Evolutionary conservation across 2,888 invertebrate species (phyloP).

Genomic region (Xylota segnis): DNA sequence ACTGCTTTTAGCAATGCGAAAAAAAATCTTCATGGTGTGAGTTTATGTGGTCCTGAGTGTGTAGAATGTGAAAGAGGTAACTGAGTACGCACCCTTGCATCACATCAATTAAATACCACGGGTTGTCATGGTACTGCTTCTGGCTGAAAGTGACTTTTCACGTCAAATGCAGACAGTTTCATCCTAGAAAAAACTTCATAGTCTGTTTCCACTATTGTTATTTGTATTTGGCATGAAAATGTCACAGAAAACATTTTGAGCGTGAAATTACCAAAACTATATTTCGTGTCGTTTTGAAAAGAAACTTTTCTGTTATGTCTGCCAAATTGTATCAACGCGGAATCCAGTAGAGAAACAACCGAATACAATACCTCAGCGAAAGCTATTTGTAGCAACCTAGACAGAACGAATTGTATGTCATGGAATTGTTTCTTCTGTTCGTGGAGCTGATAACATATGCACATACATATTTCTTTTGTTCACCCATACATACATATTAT

Average conservation of each 20-base stretch:
- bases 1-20: background rate
- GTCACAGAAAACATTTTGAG: constrained; percentile 19
- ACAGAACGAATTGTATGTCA: background rate
- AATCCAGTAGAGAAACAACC: constrained; percentile 23
- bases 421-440: constrained; percentile 31
- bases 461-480: constrained; percentile 39
- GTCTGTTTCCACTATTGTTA: background rate
- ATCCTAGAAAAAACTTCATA: background rate
- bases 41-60: background rate
- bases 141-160: constrained; percentile 11
- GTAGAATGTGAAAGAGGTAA: background rate
- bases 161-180: background rate
- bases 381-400: background rate
- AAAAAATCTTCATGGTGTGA: background rate
- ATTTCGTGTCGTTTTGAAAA: constrained; percentile 17
- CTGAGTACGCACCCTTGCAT: background rate
- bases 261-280: constrained; percentile 23
- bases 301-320: constrained; percentile 21
- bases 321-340: constrained; percentile 20
- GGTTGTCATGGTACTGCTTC: background rate
- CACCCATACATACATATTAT: background rate
- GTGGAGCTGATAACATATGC: constrained; percentile 35
- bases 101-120: background rate
- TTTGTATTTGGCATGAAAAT: constrained; percentile 22
- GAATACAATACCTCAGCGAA: background rate